Evolutionary conservation across 1,140 invertebrate genomes (phyloP), one percentile per base, ranked within the genome.

Genomic region (Macrosteles quadrilineatus): DNA sequence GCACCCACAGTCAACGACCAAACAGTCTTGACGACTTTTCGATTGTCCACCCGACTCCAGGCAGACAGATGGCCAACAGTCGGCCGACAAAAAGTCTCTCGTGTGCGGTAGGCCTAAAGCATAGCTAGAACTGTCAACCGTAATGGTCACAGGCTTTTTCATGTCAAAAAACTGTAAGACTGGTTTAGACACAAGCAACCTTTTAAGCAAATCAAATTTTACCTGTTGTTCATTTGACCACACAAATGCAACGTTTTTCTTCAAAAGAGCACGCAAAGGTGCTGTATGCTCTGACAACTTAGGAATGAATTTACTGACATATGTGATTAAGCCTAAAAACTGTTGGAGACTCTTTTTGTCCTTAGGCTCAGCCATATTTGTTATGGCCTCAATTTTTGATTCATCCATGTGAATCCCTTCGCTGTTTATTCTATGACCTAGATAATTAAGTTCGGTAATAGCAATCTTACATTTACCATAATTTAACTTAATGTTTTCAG

Each of bases 391-490:
- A 17, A 80, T 73, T 72, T 80, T 80, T 19, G 71, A 64, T 4
- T 75, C 68, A 69, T 81, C 78, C 3, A 77, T 72, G 3, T 53
- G 40, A 9, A 82, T 70, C 12, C 75, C 77, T 3, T 75, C 67
- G 6, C 77, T 32, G 55, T 76, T 69, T 12, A 83, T 76, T 17
- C 77, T 67, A 75, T 75, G 76, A 12, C 81, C 81, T 31, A 82
- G 67, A 70, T 78, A 82, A 64, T 72, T 75, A 27, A 76, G 69
- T 63, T 67, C 64, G 30, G 23, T 74, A 64, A 57, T 68, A 12
- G 67, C 65, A 63, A 76, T 75, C 36, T 74, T 30, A 72, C 72
- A 76, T 72, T 79, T 78, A 50, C 72, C 70, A 67, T 68, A 27
- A 67, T 77, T 78, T 17, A 40, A 40, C 23, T 32, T 66, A 2